phyloP scores from a whole-genome alignment of 2,797 vertebrate species.

The Karalla daura region DNA sequence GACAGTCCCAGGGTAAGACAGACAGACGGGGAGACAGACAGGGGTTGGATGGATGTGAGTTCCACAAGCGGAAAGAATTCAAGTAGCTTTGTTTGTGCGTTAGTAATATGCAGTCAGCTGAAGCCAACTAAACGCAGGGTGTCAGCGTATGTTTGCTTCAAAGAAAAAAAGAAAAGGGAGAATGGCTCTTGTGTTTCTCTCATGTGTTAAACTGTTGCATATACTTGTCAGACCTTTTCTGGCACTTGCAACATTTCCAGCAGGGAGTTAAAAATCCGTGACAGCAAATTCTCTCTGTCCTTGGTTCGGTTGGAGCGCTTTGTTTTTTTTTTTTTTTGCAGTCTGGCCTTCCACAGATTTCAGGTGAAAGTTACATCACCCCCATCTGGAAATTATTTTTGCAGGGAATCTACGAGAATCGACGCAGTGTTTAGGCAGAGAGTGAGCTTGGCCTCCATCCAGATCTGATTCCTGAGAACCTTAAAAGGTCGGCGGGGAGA shows the following conservation, averaged over 20 bases:
- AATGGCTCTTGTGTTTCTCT: slow-evolving; percentile 8
- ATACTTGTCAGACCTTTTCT: slow-evolving; percentile 6
- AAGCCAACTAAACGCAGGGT: background rate
- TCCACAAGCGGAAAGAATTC: slow-evolving; percentile 2
- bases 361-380: slow-evolving; percentile 65
- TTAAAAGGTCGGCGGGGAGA: slow-evolving; percentile 30
- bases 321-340: slow-evolving; percentile 33
- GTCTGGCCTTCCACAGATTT: slow-evolving; percentile 25
- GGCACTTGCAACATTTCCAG: slow-evolving; percentile 32
- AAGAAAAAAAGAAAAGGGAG: background rate
- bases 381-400: slow-evolving; percentile 63
- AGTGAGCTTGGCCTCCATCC: slow-evolving; percentile 54
- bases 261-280: slow-evolving; percentile 7
- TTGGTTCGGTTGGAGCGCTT: slow-evolving; percentile 21
- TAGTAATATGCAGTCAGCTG: background rate
- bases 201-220: background rate
- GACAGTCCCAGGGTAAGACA: slow-evolving; percentile 35
- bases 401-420: slow-evolving; percentile 11
- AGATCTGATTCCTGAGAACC: slow-evolving; percentile 31
- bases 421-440: slow-evolving; percentile 21
- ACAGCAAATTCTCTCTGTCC: background rate
- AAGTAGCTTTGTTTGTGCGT: slow-evolving; percentile 23
- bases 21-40: too few species aligned
- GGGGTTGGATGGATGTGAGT: slow-evolving; percentile 1
- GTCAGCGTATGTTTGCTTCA: slow-evolving; percentile 12